These are phyloP conservation scores for Plusia festucae DNA, from an alignment of 2,888 invertebrate genomes.

Conservation along the genomic window DNA sequence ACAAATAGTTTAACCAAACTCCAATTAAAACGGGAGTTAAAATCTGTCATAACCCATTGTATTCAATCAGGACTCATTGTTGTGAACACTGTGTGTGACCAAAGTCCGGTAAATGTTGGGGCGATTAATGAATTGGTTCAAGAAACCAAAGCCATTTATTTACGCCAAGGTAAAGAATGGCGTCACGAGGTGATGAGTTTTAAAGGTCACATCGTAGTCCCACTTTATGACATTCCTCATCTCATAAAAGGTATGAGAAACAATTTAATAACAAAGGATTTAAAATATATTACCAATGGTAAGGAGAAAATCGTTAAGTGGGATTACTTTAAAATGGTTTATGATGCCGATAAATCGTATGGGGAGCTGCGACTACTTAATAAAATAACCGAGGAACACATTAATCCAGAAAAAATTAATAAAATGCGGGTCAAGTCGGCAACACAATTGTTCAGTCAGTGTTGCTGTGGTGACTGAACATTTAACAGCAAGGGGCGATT, in stretches of 20 bases:
- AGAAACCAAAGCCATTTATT: conserved; percentile 5
- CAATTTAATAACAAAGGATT: no score
- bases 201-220: conserved; percentile 9
- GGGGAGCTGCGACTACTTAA: neutral
- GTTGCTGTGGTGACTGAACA: conserved; percentile 54
- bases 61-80: conserved; percentile 1
- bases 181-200: conserved; percentile 5
- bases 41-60: neutral
- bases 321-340: conserved; percentile 51
- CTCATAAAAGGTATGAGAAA: neutral
- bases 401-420: neutral
- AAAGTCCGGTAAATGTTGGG: no score
- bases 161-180: neutral
- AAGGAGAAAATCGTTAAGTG: conserved; percentile 54
- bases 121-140: conserved; percentile 12
- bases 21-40: conserved; percentile 7
- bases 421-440: neutral
- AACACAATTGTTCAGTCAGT: conserved; percentile 18
- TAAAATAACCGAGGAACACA: neutral
- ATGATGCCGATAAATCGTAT: neutral
- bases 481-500: conserved; percentile 28
- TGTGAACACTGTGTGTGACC: conserved; percentile 15
- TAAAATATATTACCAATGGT: conserved; percentile 44
- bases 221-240: conserved; percentile 1
- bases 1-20: conserved; percentile 8